Percentiles rank a stretch among this genome's conserved stretches.
phyloP scores from a whole-genome alignment of 2,797 vertebrate genomes.

The Microtus californicus region DNA sequence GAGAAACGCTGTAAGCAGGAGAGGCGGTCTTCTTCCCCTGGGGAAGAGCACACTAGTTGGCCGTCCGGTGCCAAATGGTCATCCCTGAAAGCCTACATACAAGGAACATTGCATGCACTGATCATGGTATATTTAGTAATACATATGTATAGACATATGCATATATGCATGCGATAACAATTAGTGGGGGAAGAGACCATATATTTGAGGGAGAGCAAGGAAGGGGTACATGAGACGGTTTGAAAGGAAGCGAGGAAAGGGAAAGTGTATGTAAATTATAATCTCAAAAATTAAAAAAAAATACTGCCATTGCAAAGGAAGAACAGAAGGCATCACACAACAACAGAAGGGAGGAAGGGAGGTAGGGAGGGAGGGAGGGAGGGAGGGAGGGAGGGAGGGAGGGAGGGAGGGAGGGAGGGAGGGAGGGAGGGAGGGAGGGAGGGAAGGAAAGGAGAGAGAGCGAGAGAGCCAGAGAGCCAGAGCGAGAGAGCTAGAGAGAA shows the following conservation, averaged over 20 bases:
- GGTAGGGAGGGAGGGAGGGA: background rate
- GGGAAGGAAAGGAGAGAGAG: background rate
- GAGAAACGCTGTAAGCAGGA: background rate
- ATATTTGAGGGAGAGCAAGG: background rate
- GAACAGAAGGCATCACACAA: background rate
- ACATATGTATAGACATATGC: too few relatives aligned
- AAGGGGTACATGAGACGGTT: background rate
- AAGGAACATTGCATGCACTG: background rate
- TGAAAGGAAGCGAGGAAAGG: background rate
- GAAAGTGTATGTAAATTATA: background rate
- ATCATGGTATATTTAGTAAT: background rate
- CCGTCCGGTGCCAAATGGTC: background rate
- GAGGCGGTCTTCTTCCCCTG: background rate
- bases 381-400: background rate
- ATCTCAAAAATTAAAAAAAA: background rate
- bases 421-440: background rate
- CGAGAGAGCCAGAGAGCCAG: background rate
- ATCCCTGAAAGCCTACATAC: background rate
- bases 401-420: background rate
- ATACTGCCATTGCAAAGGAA: background rate
- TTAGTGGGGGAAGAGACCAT: background rate
- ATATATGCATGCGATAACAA: background rate
- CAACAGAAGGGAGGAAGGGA: background rate
- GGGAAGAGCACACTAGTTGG: background rate
- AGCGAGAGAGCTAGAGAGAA: too few relatives aligned